Percentiles rank a stretch among this genome's conserved stretches.
Evolutionary conservation across 2,797 vertebrate species (phyloP).

Genomic region (Prionace glauca): DNA sequence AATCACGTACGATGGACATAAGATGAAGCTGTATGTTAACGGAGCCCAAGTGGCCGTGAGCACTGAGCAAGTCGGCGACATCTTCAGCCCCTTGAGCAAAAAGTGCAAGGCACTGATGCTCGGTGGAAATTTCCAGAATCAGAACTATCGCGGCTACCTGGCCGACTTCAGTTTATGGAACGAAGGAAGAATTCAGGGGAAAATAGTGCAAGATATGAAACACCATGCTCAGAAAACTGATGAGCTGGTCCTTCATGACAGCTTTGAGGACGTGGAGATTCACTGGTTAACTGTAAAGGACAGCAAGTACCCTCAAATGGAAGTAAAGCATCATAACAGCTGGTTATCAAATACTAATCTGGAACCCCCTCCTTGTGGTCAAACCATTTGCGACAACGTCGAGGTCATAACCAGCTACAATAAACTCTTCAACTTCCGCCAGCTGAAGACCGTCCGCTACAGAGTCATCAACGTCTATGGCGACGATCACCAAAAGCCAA

Average conservation of each 20-base stretch:
- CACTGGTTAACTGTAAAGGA: slow-evolving; percentile 75
- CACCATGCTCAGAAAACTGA: slow-evolving; percentile 52
- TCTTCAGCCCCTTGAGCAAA: slow-evolving; percentile 87
- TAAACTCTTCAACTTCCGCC: slow-evolving; percentile 73
- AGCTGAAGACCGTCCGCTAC: slow-evolving; percentile 80
- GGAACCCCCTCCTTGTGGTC: slow-evolving; percentile 87
- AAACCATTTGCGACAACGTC: slow-evolving; percentile 86
- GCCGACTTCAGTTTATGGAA: slow-evolving; percentile 85
- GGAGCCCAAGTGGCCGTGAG: slow-evolving; percentile 89
- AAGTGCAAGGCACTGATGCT: slow-evolving; percentile 96
- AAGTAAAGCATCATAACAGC: slow-evolving; percentile 56
- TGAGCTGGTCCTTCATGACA: slow-evolving; percentile 83
- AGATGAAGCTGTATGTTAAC: slow-evolving; percentile 91
- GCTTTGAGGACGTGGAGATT: slow-evolving; percentile 76
- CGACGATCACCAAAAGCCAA: slow-evolving; percentile 67
- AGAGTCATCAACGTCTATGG: slow-evolving; percentile 85
- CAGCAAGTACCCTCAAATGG: slow-evolving; percentile 63
- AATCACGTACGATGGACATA: slow-evolving; percentile 78
- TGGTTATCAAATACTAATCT: slow-evolving; percentile 77
- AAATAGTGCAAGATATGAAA: slow-evolving; percentile 81
- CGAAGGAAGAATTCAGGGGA: slow-evolving; percentile 74
- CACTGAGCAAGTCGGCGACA: slow-evolving; percentile 81
- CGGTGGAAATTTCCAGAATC: slow-evolving; percentile 83
- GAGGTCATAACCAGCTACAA: slow-evolving; percentile 89
- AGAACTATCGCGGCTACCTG: slow-evolving; percentile 84